Base-by-base conservation (phyloP, 2,113 vertebrate genomes). In the Ammodytes dubius region DNA sequence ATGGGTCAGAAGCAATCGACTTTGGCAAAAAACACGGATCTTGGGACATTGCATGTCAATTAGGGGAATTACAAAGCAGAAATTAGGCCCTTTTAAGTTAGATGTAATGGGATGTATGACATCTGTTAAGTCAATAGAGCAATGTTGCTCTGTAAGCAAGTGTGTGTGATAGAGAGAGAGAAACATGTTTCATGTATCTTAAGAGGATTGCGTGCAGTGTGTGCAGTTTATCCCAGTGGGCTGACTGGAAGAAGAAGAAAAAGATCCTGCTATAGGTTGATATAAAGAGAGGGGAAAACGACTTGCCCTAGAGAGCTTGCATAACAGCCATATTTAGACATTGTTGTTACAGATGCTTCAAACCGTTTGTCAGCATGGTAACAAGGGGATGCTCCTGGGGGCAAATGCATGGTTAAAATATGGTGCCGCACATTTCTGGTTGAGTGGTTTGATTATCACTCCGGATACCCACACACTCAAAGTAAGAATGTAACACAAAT, bases 391-490 rank as follows among this genome's bases (percentile, higher is more conserved):
- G n/a, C 6, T 61, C 27, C 74, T 67, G 50, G 7, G 7, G 37
- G n/a, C 15, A 76, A 88, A 74, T 27, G 27, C 27, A 27, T 75
- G n/a, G n/a, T 12, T 49, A 2, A 43, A 69, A 84, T 65, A 80
- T 65, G 13, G 61, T 53, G 71, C 54, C 0, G 19, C 12, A 76
- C 49, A 61, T 72, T 47, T 40, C 56, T 61, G 68, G 53, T 39
- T 78, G 68, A 77, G 58, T 52, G 58, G 10, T 84, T 83, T 83
- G 58, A 87, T 84, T 82, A 65, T 71, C 61, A 80, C 68, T 81
- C 42, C 3, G 3, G 64, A 67, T 81, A 71, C n/a, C 19, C 17
- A 19, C 19, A 54, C 19, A 54, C 39, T 66, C 56, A 74, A 79
- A 81, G 72, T 61, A 77, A 84, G 81, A 69, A 69, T 37, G 47